phyloP scores from a whole-genome alignment of 2,113 vertebrate species.

The Chaetodon trifascialis region DNA sequence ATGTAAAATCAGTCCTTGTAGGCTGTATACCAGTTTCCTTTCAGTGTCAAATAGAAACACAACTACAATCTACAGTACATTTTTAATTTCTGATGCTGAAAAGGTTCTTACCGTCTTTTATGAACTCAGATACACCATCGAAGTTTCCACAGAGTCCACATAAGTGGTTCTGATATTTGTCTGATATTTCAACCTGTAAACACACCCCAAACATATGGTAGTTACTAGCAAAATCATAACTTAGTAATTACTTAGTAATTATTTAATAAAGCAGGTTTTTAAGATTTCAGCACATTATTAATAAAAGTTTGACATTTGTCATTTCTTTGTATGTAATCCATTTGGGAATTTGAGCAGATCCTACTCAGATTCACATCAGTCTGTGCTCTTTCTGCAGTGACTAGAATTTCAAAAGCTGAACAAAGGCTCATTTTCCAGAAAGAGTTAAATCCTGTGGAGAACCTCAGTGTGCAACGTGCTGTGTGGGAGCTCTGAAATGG shows the following conservation, averaged over 20 bases:
- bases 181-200: constrained; percentile 78
- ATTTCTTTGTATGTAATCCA: background rate
- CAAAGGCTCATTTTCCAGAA: background rate
- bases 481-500: background rate
- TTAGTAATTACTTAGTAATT: too few relatives aligned
- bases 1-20: background rate
- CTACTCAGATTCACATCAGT: background rate
- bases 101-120: constrained; percentile 64
- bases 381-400: background rate
- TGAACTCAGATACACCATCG: constrained; percentile 72
- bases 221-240: constrained; percentile 1
- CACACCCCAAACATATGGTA: background rate
- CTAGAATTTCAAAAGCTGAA: background rate
- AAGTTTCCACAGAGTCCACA: constrained; percentile 87
- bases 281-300: background rate
- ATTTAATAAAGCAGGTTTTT: background rate
- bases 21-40: background rate
- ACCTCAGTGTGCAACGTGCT: background rate
- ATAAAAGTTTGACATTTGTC: background rate
- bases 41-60: background rate
- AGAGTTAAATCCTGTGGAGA: too few relatives aligned
- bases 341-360: background rate
- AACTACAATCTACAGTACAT: background rate
- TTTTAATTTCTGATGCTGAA: background rate
- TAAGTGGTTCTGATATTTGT: constrained; percentile 72